These are phyloP conservation scores for Octopus bimaculoides DNA, from an alignment of 1,140 invertebrate species.

Conservation along the genomic window DNA sequence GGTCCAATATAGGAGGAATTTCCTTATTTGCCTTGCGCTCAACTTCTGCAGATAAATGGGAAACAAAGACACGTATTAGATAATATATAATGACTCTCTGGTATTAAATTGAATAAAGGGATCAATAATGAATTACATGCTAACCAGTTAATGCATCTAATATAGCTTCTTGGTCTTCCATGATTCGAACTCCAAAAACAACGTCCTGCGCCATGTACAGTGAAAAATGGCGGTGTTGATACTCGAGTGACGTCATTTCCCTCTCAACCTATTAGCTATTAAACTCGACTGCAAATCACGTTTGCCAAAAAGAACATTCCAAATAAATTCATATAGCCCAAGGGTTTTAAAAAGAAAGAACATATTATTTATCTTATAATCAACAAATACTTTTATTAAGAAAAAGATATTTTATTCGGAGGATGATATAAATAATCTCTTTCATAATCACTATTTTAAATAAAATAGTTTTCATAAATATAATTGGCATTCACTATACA, in stretches of 20 bases:
- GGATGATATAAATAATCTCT: no score
- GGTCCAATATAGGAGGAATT: constrained; percentile 85
- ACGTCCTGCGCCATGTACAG: constrained; percentile 2
- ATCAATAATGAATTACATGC: constrained; percentile 9
- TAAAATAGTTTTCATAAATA: no score
- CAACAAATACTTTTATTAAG: no score
- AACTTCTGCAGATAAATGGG: constrained; percentile 64
- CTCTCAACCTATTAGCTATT: background rate
- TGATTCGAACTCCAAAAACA: constrained; percentile 11
- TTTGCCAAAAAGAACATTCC: background rate
- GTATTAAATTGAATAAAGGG: background rate
- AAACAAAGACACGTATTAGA: background rate
- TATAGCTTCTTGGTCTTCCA: constrained; percentile 52
- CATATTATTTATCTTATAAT: no score
- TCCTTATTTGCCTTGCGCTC: constrained; percentile 73
- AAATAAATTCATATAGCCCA: no score
- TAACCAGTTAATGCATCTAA: constrained; percentile 48
- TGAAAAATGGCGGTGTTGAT: constrained; percentile 8
- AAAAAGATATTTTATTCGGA: no score
- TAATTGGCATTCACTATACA: no score
- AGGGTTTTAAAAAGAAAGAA: no score
- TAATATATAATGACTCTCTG: background rate
- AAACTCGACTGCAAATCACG: background rate
- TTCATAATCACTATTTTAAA: no score
- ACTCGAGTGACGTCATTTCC: constrained; percentile 7